Base-by-base conservation (phyloP, 2,113 vertebrate species). In the Cnemophilus loriae region DNA sequence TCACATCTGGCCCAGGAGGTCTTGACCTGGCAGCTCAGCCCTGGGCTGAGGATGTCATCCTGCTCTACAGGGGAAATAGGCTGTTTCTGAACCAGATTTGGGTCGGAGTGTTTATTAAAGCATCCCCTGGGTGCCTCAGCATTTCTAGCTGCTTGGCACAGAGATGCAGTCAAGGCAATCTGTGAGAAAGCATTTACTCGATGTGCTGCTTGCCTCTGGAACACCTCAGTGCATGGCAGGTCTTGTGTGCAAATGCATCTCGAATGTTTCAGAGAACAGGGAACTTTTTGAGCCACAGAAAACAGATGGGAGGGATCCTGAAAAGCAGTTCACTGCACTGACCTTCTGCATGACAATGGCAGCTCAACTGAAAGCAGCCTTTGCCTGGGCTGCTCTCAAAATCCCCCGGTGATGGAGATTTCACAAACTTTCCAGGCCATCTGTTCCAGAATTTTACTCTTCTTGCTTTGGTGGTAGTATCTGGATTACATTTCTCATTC, bases 341-440 rank as follows among this genome's bases (percentile, higher is more conserved):
- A 74, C 80, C 83, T 87, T 86, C 60, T 22, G 42, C 30, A 44
- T 50, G 86, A 86, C 59, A 78, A 42, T 11, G 20, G 60, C 59
- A 90, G 59, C 59, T 81, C 68, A 59, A 46, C 46, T 84, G 60
- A 67, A 90, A 81, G 55, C 37, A 63, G 49, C 39, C 59, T 88
- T 95, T 93, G 71, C 83, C 50, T 78, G 63, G 41, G 67, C 75
- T 90, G 59, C 67, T 84, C 44, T 86, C 87, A 77, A 89, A 92
- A 95, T 86, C 68, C 64, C 20, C 19, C 26, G 26, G 42, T 52
- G 64, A 63, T 59, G 60, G 64, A 96, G 80, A 82, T 71, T 89
- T 92, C 89, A 81, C 56, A 84, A 91, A 90, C 86, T 91, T 95
- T 91, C 77, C 80, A 81, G 87, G 28, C 68, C 80, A 78, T 78